Conservation (phyloP, 1,140 invertebrate species). For the Magallana gigas region DNA sequence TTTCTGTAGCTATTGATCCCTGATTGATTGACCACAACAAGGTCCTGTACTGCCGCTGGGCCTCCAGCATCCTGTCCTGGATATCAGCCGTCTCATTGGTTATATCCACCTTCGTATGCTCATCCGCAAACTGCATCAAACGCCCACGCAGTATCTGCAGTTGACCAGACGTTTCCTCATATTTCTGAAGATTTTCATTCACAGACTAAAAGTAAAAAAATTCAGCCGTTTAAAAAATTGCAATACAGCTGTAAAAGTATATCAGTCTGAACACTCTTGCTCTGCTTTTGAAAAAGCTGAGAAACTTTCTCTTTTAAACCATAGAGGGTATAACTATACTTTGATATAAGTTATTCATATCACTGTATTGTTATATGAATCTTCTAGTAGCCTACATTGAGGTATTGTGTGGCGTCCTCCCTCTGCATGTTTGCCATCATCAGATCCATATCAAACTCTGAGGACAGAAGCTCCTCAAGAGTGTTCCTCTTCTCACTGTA, state of each 20-base stretch:
- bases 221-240: too few relatives aligned
- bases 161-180: conserved; percentile 45
- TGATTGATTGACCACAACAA: conserved; percentile 48
- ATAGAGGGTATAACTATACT: too few relatives aligned
- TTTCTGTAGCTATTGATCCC: conserved; percentile 12
- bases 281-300: not conserved
- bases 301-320: too few relatives aligned
- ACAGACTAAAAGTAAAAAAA: conserved; percentile 36
- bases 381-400: not conserved
- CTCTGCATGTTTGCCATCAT: conserved; percentile 21
- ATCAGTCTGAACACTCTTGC: not conserved
- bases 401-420: not conserved
- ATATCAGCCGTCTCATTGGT: conserved; percentile 50
- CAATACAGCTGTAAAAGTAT: not conserved
- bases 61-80: conserved; percentile 49
- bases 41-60: conserved; percentile 53
- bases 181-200: conserved; percentile 45
- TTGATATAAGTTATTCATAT: too few relatives aligned
- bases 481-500: conserved; percentile 5
- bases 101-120: conserved; percentile 44
- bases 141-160: conserved; percentile 51
- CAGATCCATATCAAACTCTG: conserved; percentile 17
- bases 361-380: too few relatives aligned
- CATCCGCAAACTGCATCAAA: conserved; percentile 43
- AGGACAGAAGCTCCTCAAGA: conserved; percentile 8